phyloP scores from a whole-genome alignment of 1,140 invertebrate genomes.

The Littorina saxatilis region DNA sequence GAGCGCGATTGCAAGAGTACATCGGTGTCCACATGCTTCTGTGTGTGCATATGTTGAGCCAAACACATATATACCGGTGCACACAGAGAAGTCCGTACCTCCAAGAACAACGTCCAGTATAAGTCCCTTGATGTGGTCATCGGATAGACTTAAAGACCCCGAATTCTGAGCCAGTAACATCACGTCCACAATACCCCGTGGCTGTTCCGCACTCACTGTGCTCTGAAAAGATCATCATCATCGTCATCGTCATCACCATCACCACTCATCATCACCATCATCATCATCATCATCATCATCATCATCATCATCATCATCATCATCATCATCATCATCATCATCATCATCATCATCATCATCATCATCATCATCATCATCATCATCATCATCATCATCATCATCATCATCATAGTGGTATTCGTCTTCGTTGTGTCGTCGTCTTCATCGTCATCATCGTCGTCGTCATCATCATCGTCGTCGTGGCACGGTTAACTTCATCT shows the following conservation, averaged over 20 bases:
- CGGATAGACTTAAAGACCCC: not conserved
- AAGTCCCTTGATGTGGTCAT: conserved; percentile 34
- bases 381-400: conserved; percentile 2
- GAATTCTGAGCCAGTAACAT: conserved; percentile 28
- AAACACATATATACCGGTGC: too few species aligned
- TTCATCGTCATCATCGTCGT: too few species aligned
- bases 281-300: not conserved
- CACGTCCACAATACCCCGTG: conserved; percentile 34
- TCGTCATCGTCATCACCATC: conserved; percentile 1
- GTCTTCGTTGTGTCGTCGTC: too few species aligned
- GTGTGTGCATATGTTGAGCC: too few species aligned
- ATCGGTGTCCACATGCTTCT: too few species aligned
- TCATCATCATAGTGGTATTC: not conserved
- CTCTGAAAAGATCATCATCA: not conserved
- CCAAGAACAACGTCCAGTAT: conserved; percentile 34
- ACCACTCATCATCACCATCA: not conserved
- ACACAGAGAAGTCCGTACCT: too few species aligned
- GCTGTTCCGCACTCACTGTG: not conserved
- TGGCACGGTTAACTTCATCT: too few species aligned
- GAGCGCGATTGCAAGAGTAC: too few species aligned
- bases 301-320: not conserved
- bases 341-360: conserved; percentile 10
- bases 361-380: conserved; percentile 5
- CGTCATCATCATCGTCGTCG: too few species aligned
- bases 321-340: not conserved